phyloP scores from a whole-genome alignment of 2,888 invertebrate genomes.

The Melinopterus prodromus region DNA sequence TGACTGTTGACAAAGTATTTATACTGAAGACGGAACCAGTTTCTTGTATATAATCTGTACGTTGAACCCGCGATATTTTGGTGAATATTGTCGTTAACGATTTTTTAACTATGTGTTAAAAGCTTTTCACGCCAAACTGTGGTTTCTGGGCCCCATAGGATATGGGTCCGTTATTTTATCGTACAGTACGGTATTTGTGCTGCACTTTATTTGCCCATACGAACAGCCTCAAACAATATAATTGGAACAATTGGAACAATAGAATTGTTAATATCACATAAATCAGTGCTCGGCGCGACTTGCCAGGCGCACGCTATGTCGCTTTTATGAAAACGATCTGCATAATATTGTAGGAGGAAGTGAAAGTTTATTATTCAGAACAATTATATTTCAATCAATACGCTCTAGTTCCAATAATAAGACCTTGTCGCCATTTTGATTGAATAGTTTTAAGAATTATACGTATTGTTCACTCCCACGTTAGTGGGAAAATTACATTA shows the following conservation, averaged over 20 bases:
- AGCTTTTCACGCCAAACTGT: not conserved
- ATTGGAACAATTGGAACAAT: not conserved
- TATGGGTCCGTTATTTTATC: not conserved
- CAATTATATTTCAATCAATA: not conserved
- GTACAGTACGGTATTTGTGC: not conserved
- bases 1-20: constrained; percentile 4
- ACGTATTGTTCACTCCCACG: not conserved
- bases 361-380: not conserved
- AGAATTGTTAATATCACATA: not conserved
- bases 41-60: not conserved
- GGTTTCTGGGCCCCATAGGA: not conserved
- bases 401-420: not conserved
- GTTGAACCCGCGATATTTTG: not conserved
- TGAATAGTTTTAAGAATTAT: not conserved
- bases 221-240: not conserved
- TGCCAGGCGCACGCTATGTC: not conserved
- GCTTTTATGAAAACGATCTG: not conserved
- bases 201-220: not conserved
- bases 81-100: not conserved
- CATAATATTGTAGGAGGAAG: not conserved
- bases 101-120: not conserved
- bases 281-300: not conserved
- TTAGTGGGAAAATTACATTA: not conserved
- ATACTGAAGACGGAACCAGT: not conserved
- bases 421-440: not conserved